Evolutionary conservation across 2,113 vertebrate genomes (phyloP).

Genomic region (Hippocampus zosterae): DNA sequence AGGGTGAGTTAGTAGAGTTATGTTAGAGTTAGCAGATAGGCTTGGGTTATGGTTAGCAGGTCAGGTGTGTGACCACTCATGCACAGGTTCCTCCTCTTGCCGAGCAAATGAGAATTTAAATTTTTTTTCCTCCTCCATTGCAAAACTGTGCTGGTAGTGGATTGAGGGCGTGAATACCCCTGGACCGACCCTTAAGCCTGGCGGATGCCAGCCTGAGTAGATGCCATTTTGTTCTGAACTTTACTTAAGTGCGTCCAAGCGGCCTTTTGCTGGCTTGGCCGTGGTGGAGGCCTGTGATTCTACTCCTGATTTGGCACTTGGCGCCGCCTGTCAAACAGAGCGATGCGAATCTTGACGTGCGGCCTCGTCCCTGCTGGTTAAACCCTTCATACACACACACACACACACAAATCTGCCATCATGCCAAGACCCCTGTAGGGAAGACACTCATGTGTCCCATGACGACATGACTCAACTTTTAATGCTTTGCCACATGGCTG

Average conservation of each 20-base stretch:
- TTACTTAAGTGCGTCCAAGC: constrained; percentile 22
- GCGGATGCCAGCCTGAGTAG: constrained; percentile 22
- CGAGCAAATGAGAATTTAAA: constrained; percentile 15
- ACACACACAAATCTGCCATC: constrained; percentile 39
- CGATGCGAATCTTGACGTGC: constrained; percentile 21
- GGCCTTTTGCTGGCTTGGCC: constrained; percentile 22
- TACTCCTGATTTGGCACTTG: constrained; percentile 14
- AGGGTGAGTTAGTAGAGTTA: no score
- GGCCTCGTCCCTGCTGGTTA: constrained; percentile 34
- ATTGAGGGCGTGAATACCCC: constrained; percentile 5
- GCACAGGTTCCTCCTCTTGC: constrained; percentile 2
- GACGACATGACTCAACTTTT: constrained; percentile 64
- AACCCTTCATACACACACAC: background rate
- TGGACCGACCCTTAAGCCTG: constrained; percentile 20
- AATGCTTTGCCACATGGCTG: constrained; percentile 57
- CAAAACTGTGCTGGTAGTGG: background rate
- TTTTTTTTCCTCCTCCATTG: background rate
- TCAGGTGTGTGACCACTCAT: no score
- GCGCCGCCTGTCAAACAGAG: constrained; percentile 20
- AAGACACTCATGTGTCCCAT: constrained; percentile 42
- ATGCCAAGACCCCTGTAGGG: constrained; percentile 41
- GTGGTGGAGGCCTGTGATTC: constrained; percentile 12
- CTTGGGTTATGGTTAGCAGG: no score
- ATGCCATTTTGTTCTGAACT: constrained; percentile 42
- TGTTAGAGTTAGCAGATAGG: no score